Evolutionary conservation across 2,888 invertebrate genomes (phyloP).

Genomic region (Xestia rhomboidea): DNA sequence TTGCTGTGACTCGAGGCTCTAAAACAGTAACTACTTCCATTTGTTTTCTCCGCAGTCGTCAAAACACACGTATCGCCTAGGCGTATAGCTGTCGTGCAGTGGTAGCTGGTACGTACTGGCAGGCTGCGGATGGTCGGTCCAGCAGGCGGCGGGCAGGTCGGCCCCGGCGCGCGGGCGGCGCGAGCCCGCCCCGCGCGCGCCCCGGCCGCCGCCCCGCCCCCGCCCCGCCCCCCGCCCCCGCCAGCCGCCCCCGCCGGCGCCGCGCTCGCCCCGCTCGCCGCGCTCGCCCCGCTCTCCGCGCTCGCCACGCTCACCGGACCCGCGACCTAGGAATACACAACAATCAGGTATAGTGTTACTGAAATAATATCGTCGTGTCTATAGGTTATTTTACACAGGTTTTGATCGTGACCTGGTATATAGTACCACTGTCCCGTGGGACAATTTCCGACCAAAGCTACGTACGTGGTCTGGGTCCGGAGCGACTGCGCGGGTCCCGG

Average conservation of each 20-base stretch:
- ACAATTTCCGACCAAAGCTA: conserved; percentile 17
- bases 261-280: conserved; percentile 68
- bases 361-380: no score
- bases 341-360: background rate
- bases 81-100: no score
- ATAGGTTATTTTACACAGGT: no score
- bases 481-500: conserved; percentile 77
- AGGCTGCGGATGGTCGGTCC: conserved; percentile 65
- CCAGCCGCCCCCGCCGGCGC: conserved; percentile 70
- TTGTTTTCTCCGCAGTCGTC: background rate
- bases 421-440: background rate
- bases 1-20: background rate
- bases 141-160: conserved; percentile 58
- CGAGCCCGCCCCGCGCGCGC: conserved; percentile 71
- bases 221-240: conserved; percentile 69
- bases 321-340: conserved; percentile 77
- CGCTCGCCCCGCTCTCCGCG: conserved; percentile 68
- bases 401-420: no score
- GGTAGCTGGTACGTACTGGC: conserved; percentile 50
- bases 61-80: no score
- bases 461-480: conserved; percentile 81
- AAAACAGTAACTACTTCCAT: background rate
- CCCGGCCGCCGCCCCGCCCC: conserved; percentile 74
- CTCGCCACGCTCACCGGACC: conserved; percentile 73
- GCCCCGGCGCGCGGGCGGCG: conserved; percentile 62